Conservation (phyloP, 1,140 invertebrate genomes). For the Tetramorium simillimum region DNA sequence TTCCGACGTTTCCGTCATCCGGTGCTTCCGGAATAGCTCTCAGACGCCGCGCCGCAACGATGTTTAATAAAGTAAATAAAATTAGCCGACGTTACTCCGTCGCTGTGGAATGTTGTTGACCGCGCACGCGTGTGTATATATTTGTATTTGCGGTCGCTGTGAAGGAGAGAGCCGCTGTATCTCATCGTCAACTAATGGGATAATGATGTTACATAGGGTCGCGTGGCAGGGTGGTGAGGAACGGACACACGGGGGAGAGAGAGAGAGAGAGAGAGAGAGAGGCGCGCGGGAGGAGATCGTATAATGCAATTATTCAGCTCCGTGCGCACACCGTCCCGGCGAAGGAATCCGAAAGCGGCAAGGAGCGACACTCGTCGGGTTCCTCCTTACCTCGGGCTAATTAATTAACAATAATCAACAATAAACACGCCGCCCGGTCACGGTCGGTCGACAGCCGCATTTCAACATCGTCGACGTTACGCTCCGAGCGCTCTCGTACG, state of each 20-base stretch:
- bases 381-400: constrained; percentile 50
- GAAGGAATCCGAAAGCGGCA: constrained; percentile 55
- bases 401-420: constrained; percentile 35
- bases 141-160: constrained; percentile 7
- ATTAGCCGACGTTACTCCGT: constrained; percentile 55
- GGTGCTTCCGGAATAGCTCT: neutral
- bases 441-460: neutral
- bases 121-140: neutral
- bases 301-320: constrained; percentile 75
- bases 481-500: neutral
- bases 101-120: constrained; percentile 6
- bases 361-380: constrained; percentile 40
- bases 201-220: constrained; percentile 77
- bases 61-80: constrained; percentile 63
- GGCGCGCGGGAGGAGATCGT: constrained; percentile 26
- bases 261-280: neutral
- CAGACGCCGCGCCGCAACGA: neutral
- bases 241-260: neutral
- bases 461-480: neutral
- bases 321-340: constrained; percentile 51
- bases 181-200: constrained; percentile 74
- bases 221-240: constrained; percentile 58
- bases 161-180: constrained; percentile 47
- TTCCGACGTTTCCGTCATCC: neutral
- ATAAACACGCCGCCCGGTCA: neutral